phyloP scores from a whole-genome alignment of 2,797 vertebrate species.

The Galaxias olidus region DNA sequence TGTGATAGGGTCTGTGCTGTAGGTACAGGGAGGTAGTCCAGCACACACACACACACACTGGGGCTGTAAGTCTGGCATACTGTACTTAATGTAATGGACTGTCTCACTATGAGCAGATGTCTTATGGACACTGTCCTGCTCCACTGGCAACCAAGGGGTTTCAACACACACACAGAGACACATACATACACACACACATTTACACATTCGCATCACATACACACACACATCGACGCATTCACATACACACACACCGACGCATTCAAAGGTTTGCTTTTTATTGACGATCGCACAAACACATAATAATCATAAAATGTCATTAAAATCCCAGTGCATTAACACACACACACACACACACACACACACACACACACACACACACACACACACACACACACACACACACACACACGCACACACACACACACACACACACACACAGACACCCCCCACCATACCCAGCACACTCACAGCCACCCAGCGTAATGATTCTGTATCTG shows the following conservation, averaged over 20 bases:
- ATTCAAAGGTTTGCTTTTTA: no score
- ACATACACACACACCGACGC: neutral
- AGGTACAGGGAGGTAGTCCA: no score
- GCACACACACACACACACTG: no score
- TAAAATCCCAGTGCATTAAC: neutral
- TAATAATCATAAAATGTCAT: no score
- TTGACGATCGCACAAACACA: no score
- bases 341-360: neutral
- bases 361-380: neutral
- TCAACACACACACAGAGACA: neutral
- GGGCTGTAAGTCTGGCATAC: no score
- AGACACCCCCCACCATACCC: neutral
- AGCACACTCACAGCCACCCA: neutral
- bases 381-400: conserved; percentile 2
- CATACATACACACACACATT: neutral
- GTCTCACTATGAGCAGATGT: no score
- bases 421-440: conserved; percentile 10
- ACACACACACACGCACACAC: conserved; percentile 2
- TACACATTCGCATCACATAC: neutral
- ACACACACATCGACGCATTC: conserved; percentile 12
- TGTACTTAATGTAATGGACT: no score
- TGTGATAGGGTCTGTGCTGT: no score
- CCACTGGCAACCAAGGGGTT: no score
- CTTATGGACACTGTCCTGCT: no score
- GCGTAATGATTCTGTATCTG: neutral